These are phyloP conservation scores for Aplochiton taeniatus DNA, from an alignment of 2,797 vertebrate genomes.

Conservation along the genomic window DNA sequence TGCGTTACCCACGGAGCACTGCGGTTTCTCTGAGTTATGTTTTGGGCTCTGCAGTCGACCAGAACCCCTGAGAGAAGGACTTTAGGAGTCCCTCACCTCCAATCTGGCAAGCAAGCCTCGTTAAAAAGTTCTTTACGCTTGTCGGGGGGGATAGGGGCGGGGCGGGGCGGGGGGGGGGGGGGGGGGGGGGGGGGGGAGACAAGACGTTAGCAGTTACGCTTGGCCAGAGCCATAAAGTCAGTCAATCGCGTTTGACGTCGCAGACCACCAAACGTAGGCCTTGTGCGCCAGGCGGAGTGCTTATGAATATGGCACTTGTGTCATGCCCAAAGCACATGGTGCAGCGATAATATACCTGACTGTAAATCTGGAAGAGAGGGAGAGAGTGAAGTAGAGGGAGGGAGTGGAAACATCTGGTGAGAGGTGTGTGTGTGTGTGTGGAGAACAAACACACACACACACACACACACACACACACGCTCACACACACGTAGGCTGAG, in stretches of 20 bases:
- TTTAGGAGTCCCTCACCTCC: slow-evolving; percentile 40
- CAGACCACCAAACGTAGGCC: slow-evolving; percentile 61
- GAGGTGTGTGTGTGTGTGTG: background rate
- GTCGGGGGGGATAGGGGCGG: slow-evolving; percentile 8
- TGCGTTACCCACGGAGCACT: slow-evolving; percentile 5
- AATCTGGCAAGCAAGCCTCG: slow-evolving; percentile 64
- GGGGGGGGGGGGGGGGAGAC: slow-evolving; percentile 17
- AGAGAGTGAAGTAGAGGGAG: slow-evolving; percentile 48
- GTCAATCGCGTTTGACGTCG: slow-evolving; percentile 56
- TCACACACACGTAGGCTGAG: too few relatives aligned
- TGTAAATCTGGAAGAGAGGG: slow-evolving; percentile 42
- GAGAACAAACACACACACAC: too few relatives aligned
- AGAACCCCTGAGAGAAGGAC: slow-evolving; percentile 54
- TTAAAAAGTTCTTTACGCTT: slow-evolving; percentile 69
- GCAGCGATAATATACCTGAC: slow-evolving; percentile 46
- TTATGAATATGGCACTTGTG: slow-evolving; percentile 43
- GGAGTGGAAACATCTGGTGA: slow-evolving; percentile 61
- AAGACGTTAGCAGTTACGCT: slow-evolving; percentile 58
- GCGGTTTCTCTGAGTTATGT: slow-evolving; percentile 55
- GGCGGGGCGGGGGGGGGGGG: slow-evolving; percentile 36
- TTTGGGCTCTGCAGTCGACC: slow-evolving; percentile 44
- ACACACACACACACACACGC: too few relatives aligned
- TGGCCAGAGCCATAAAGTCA: slow-evolving; percentile 55
- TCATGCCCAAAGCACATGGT: slow-evolving; percentile 39
- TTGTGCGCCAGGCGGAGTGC: slow-evolving; percentile 44